Base-by-base conservation (phyloP, 2,888 invertebrate genomes). In the Eilema caniola region DNA sequence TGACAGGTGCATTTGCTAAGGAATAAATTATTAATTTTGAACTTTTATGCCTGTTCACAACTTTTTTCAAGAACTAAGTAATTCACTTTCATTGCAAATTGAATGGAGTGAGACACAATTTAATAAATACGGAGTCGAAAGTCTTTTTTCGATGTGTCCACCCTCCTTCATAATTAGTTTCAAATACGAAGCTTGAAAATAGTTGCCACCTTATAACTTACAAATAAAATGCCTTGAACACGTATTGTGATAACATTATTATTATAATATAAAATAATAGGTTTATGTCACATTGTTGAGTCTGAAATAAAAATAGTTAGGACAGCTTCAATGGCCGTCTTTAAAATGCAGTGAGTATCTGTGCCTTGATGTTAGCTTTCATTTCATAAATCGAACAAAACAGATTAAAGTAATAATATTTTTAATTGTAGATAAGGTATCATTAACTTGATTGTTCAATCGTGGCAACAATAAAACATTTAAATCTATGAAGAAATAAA, bases 181-280 rank as follows among this genome's bases (percentile, higher is more conserved):
- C n/a, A 53, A 53, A 53, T 53, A 53, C 20, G 53, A 53, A 53
- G 53, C 53, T 61, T 61, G 60, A 31, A 61, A 61, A 61, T 28
- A 65, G 10, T 23, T 66, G 24, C 57, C 31, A 33, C 57, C 14
- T 20, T 59, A 41, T 8, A 24, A 62, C 20, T 14, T 47, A 47
- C 25, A 62, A 28, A 56, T 82, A 77, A 80, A 84, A 88, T 89
- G 92, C 92, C 92, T 92, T 91, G 87, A 86, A 85, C 79, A 85
- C 83, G 84, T 85, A 89, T 88, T 92, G 92, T 92, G 92, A 92
- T 93, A 92, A 86, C 86, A 79, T 82, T 82, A 79, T 82, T 82
- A 87, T 81, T 88, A 88, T 89, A 86, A 86, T n/a, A 89, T 89
- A 88, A 73, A 81, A 59, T 76, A 73, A 61, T 81, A 79, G 69